phyloP scores from a whole-genome alignment of 2,888 invertebrate genomes.

The Chymomyza amoena region DNA sequence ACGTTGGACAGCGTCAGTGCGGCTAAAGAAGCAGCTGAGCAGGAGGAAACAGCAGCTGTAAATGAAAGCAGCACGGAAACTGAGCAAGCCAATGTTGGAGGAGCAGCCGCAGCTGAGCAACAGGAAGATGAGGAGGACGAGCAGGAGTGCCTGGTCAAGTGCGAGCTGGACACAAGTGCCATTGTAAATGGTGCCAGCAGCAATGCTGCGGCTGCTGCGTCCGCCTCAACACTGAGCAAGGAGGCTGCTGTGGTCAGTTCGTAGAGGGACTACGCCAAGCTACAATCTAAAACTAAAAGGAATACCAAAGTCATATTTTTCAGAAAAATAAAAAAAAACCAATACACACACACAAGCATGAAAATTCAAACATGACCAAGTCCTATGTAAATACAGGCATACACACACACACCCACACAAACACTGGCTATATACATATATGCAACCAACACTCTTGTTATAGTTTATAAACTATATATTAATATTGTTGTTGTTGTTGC shows the following conservation, averaged over 20 bases:
- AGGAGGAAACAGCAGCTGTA: slow-evolving; percentile 10
- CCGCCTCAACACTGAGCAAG: slow-evolving; percentile 35
- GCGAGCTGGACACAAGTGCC: slow-evolving; percentile 21
- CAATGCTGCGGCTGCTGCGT: slow-evolving; percentile 18
- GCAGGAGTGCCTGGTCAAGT: slow-evolving; percentile 21
- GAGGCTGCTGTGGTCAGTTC: slow-evolving; percentile 54
- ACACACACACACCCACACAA: slow-evolving; percentile 25
- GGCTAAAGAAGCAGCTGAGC: slow-evolving; percentile 17
- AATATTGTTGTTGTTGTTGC: not conserved
- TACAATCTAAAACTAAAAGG: slow-evolving; percentile 21
- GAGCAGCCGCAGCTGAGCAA: not conserved
- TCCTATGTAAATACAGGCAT: slow-evolving; percentile 41
- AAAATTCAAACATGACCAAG: not conserved
- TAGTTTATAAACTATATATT: not conserved
- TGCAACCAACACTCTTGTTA: not conserved
- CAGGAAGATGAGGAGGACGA: slow-evolving; percentile 20
- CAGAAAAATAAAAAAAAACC: slow-evolving; percentile 64
- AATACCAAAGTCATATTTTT: slow-evolving; percentile 73
- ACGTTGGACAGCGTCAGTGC: slow-evolving; percentile 9
- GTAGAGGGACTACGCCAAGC: slow-evolving; percentile 16
- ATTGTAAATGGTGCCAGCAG: slow-evolving; percentile 25
- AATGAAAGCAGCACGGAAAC: not conserved
- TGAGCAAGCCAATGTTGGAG: not conserved
- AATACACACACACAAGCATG: slow-evolving; percentile 7
- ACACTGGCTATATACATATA: too few species aligned